Base-by-base conservation (phyloP, 2,888 invertebrate species). In the Biston betularia region DNA sequence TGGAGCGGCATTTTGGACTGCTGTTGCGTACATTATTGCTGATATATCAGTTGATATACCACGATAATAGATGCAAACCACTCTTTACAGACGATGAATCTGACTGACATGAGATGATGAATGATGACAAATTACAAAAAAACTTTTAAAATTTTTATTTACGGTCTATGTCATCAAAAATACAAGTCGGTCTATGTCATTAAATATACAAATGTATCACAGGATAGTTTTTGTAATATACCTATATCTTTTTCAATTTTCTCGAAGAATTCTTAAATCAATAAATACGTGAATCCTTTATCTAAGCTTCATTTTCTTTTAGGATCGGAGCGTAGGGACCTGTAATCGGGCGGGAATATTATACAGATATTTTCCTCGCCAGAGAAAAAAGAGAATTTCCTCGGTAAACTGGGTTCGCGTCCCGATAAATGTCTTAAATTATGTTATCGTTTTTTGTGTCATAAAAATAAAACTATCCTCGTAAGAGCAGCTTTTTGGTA, bases 1-100 rank as follows among this genome's bases (percentile, higher is more conserved):
- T 73, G 95, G 96, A 72, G 94, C 97, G 11, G 97, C 97, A 0
- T 92, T 97, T 59, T 98, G 97, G 96, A 96, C 98, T 3, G 95
- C 96, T 0, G 95, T 96, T 0, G 94, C 97, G 8, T 98, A 96
- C 78, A 94, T 97, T n/a, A 94, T 97, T 52, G 97, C 98, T 6
- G 96, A 98, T 87, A 85, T 98, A 67, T 95, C 95, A 63, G 82
- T 93, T 44, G 95, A 96, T 79, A 94, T 97, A 58, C 96, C 97
- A 1, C 94, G 94, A 70, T 84, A 80, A 84, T 14, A 5, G n/a
- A 40, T 2, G 6, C 24, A 24, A 1, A 33, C 10, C 1, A n/a
- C 6, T 12, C 12, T n/a, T 44, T n/a, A 12, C 24, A 24, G 24
- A 24, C 3, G 24, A 24, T 2, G 3, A 24, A 24, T 24, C n/a